These are phyloP conservation scores for Cantharis nigra DNA, from an alignment of 2,888 invertebrate species.

Conservation along the genomic window DNA sequence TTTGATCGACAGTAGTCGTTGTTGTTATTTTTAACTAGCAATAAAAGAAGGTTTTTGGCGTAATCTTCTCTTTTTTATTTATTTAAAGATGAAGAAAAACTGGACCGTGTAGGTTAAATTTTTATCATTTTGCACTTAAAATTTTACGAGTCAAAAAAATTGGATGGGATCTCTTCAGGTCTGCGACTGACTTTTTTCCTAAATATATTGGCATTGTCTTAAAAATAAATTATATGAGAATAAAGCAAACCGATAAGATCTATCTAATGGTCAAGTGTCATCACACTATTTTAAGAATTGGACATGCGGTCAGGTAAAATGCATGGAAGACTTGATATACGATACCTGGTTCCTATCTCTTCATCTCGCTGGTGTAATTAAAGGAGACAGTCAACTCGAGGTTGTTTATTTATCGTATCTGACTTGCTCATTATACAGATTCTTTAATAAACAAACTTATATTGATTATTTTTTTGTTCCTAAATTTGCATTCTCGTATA, in stretches of 20 bases:
- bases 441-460: constrained; percentile 40
- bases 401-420: constrained; percentile 32
- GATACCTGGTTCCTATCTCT: constrained; percentile 49
- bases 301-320: constrained; percentile 29
- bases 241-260: constrained; percentile 32
- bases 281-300: constrained; percentile 36
- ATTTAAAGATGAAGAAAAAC: not conserved
- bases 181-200: not conserved
- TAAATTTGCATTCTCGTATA: constrained; percentile 15
- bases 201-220: constrained; percentile 19
- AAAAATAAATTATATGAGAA: constrained; percentile 27
- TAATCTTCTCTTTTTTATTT: not conserved
- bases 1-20: not conserved
- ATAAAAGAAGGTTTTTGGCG: not conserved
- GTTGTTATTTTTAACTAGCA: not conserved
- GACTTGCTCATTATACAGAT: constrained; percentile 38
- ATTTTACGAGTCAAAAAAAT: not conserved
- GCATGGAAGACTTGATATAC: constrained; percentile 42
- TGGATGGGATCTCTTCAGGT: not conserved
- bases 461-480: constrained; percentile 24
- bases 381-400: constrained; percentile 51
- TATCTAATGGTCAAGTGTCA: constrained; percentile 36
- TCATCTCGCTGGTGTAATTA: constrained; percentile 54
- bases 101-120: not conserved
- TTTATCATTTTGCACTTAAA: not conserved